Percentiles rank a stretch among this genome's conserved stretches.
Evolutionary conservation across 1,140 invertebrate species (phyloP).

Genomic region (Sipha flava): DNA sequence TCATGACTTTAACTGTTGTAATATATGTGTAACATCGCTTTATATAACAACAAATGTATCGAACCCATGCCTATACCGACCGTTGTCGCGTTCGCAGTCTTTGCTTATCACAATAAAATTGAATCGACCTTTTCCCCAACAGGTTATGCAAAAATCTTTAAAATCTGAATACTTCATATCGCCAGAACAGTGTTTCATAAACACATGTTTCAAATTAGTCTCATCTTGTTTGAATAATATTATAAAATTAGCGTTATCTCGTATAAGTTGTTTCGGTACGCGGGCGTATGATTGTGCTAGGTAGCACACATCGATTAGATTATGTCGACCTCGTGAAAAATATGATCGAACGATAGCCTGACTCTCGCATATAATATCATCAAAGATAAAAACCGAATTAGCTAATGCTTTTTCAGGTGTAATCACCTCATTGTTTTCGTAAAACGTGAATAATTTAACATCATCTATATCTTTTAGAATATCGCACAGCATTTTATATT

Average conservation of each 20-base stretch:
- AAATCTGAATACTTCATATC: slow-evolving; percentile 39
- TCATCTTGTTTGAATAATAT: too few species aligned
- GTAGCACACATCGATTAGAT: slow-evolving; percentile 43
- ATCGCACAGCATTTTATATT: slow-evolving; percentile 40
- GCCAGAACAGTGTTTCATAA: slow-evolving; percentile 42
- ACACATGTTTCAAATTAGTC: slow-evolving; percentile 44
- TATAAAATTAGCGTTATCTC: slow-evolving; percentile 45
- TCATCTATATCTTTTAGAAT: slow-evolving; percentile 39
- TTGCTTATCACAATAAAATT: background rate
- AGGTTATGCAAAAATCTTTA: slow-evolving; percentile 34
- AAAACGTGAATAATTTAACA: slow-evolving; percentile 22
- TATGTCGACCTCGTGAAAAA: too few species aligned
- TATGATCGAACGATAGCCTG: slow-evolving; percentile 35
- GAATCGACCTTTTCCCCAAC: slow-evolving; percentile 18
- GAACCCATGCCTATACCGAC: background rate
- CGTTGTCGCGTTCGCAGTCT: background rate
- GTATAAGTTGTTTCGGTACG: slow-evolving; percentile 43
- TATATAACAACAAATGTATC: background rate
- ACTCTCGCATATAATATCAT: slow-evolving; percentile 40
- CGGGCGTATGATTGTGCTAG: slow-evolving; percentile 43
- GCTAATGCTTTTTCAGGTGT: slow-evolving; percentile 34
- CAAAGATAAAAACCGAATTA: slow-evolving; percentile 42
- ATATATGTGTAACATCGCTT: too few species aligned
- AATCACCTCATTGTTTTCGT: slow-evolving; percentile 26
- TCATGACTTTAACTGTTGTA: background rate